Evolutionary conservation across 2,888 invertebrate species (phyloP), one percentile per base, ranked within the genome.

Genomic region (Nebria salina): DNA sequence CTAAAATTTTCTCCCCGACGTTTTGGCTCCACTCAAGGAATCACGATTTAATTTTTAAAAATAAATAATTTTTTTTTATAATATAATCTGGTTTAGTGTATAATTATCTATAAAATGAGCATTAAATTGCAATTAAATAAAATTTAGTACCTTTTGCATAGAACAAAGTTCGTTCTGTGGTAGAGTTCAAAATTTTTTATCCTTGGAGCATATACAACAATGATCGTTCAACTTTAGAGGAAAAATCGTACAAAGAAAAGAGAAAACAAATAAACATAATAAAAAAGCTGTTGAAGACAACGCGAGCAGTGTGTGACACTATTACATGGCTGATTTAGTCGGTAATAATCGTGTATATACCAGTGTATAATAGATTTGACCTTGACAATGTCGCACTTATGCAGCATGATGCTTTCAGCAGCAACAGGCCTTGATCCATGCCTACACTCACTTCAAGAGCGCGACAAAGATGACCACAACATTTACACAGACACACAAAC

Each of bases 311-410:
- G 75, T 75, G 75, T 75, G 75, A 80, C 75, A 80, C 80, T 75
- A 80, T 80, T 75, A 75, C 80, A 80, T 72, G 80, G 70, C 72
- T 80, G 80, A 80, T 80, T 80, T 80, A 80, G 80, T 75, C 75
- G 75, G 70, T 80, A 80, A 80, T 80, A 75, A 80, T 80, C 75
- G 75, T 80, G 75, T 75, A 68, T 41, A 68, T 68, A 41, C 72
- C 72, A 78, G 72, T 75, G 75, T 75, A 75, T 80, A 80, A 80
- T 80, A 70, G 75, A 75, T 80, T 80, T 75, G 80, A 80, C 80
- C 80, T 80, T 80, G 80, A 80, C 80, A 80, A 75, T 80, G 80
- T 80, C 80, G 75, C 75, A 72, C 72, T 7, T 75, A 70, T 54
- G 54, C 75, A 80, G 80, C 80, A 80, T 79, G 79, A 79, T 75